Conservation (phyloP, 1,140 invertebrate genomes). For the Neelides sp. region DNA sequence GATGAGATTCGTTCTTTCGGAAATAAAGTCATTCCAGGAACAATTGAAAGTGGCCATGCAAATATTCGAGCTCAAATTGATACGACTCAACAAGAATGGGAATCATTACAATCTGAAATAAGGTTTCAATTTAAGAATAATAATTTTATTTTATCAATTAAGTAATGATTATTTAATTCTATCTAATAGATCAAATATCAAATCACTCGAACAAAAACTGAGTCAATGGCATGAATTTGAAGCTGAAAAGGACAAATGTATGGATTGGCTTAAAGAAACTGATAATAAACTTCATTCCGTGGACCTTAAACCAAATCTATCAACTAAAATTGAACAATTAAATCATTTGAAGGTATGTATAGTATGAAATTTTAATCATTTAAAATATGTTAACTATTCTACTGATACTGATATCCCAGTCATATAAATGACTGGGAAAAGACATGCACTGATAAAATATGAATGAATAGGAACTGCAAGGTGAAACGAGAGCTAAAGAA, state of each 20-base stretch:
- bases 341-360: conserved; percentile 50
- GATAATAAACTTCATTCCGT: conserved; percentile 77
- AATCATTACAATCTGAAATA: conserved; percentile 38
- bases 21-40: conserved; percentile 80
- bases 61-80: conserved; percentile 75
- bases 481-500: conserved; percentile 78
- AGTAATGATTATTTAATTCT: neutral
- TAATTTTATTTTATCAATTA: neutral
- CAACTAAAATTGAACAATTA: conserved; percentile 71
- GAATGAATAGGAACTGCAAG: conserved; percentile 61
- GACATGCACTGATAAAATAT: too few species aligned
- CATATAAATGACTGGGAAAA: too few species aligned
- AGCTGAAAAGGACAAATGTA: conserved; percentile 65
- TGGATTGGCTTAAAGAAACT: conserved; percentile 75
- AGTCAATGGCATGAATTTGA: conserved; percentile 87
- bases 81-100: conserved; percentile 77
- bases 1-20: conserved; percentile 63
- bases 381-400: too few species aligned
- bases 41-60: conserved; percentile 67
- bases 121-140: neutral
- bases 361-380: too few species aligned
- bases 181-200: conserved; percentile 49
- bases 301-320: conserved; percentile 67
- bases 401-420: too few species aligned
- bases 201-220: conserved; percentile 62